Evolutionary conservation across 1,140 invertebrate species (phyloP), one percentile per base, ranked within the genome.

Genomic region (Hycleus phaleratus): DNA sequence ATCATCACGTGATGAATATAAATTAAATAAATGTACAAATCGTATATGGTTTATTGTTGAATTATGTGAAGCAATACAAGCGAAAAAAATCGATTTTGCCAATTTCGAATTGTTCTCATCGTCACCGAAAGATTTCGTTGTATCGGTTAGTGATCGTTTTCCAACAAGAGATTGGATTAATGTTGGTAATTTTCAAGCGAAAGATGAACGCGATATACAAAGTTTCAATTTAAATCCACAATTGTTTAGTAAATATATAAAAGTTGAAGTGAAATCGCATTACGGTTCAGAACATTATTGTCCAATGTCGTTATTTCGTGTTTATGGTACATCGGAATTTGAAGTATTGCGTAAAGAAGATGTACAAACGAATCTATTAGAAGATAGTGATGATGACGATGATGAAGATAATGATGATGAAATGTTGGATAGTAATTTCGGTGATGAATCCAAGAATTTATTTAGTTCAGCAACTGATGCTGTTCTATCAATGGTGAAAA

Each of bases 61-160:
- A 76, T 80, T 99, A 0, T 99, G 97, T 74, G 97, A 99, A 71
- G 89, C 93, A 2, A 90, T 99, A 55, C 94, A 97, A 78, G 90
- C 92, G 0, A 87, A 91, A 69, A 90, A 90, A 73, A 87, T 98
- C 59, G 95, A 98, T 67, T 78, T 99, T 51, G 97, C 95, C 8
- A 99, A 98, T 73, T 95, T 97, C 72, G 97, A 99, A 76, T 76
- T 99, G 12, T 99, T 98, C 75, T 98, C 96, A 10, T 98, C 96
- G 0, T 91, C 89, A 10, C 95, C 95, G 3, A 90, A 90, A 73
- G 90, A 95, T 55, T 91, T 99, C 73, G 81, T 84, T 18, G 84
- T 93, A 0, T 91, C 81, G 56, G 85, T 95, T 8, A 93, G 91
- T 67, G 94, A 97, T 76, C 82, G 70, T 40, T 69, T 67, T 62